Base-by-base conservation (phyloP, 64 coral and sea anemone species). In the Cladopsammia gracilis region DNA sequence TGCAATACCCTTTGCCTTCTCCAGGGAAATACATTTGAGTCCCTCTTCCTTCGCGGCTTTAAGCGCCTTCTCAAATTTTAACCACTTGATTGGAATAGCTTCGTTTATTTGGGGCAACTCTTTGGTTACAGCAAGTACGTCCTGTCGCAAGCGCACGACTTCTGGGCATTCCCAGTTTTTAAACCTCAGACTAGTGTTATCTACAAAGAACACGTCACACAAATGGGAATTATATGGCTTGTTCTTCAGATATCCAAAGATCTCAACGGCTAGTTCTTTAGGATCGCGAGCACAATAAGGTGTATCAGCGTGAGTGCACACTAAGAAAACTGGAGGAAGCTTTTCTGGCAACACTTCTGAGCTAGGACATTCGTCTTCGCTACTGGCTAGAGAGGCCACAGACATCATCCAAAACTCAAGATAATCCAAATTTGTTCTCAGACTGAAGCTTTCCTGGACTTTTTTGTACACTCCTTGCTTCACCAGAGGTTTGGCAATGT, bases 341-440 rank as follows among this genome's bases (percentile, higher is more conserved):
- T n/a, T n/a, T n/a, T n/a, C n/a, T n/a, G 67, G 48, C 4, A 80
- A 43, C 42, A 34, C 58, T 7, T 90, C 76, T n/a, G 54, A 58
- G 9, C n/a, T 44, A 9, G 64, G 58, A n/a, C 5, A 0, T 23
- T 69, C 34, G 14, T 14, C 58, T 16, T 6, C 58, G 10, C 16
- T 12, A 56, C 9, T n/a, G 24, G 25, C 65, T 11, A 90, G 47
- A 20, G 88, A 54, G 3, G n/a, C n/a, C n/a, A n/a, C n/a, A n/a
- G n/a, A n/a, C n/a, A n/a, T n/a, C n/a, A n/a, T n/a, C n/a, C n/a
- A 79, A 10, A 89, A 89, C 15, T 65, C 71, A 62, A 77, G 87
- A 12, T 80, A 20, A 61, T 90, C 88, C 62, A 90, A 70, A n/a
- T 90, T 72, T 14, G 76, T 90, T 25, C 51, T 66, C 25, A 70